Base-by-base conservation (phyloP, 2,113 vertebrate genomes). In the Arizona elegans region DNA sequence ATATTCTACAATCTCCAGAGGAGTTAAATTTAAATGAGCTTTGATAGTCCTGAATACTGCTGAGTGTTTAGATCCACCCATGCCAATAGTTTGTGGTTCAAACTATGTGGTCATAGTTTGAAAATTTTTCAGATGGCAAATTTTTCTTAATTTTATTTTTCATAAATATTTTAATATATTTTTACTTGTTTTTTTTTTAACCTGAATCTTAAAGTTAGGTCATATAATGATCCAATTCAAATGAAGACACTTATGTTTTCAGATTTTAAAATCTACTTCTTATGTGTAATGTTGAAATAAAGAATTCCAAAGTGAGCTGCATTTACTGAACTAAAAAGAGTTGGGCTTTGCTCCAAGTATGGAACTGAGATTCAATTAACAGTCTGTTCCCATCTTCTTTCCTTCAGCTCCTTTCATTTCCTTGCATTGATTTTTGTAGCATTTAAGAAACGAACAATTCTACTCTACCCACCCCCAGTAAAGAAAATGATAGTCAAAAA, bases 351-450 rank as follows among this genome's bases (percentile, higher is more conserved):
- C 43, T 93, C 55, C 56, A 29, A 86, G 70, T 62, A 85, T 59
- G 50, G 92, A 93, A 90, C 65, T 90, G 38, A 90, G 92, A 86
- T 90, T 92, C 92, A 85, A 86, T 90, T 58, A 92, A 81, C 88
- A 56, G 33, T 38, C 70, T 90, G 29, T 55, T 90, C 55, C 59
- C 65, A 89, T 59, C 92, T 90, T 85, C 54, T 81, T 93, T 93
- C 70, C 88, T 92, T 88, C 59, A 93, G 47, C 54, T 90, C 29
- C 55, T 86, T 93, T 62, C n/a, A 23, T 70, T 92, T 38, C 29
- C 70, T 52, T 90, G 70, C 43, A 92, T 59, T 90, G 70, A 90
- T 92, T 92, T 90, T 90, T 85, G 70, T 59, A 89, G 19, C 88
- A 90, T 92, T 92, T 86, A 86, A 90, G 88, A 92, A 90, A 89